A percentile compares a stretch with the other conserved stretches of the same genome.
Evolutionary conservation across 2,113 vertebrate species (phyloP).

Genomic region (Tapirus terrestris): DNA sequence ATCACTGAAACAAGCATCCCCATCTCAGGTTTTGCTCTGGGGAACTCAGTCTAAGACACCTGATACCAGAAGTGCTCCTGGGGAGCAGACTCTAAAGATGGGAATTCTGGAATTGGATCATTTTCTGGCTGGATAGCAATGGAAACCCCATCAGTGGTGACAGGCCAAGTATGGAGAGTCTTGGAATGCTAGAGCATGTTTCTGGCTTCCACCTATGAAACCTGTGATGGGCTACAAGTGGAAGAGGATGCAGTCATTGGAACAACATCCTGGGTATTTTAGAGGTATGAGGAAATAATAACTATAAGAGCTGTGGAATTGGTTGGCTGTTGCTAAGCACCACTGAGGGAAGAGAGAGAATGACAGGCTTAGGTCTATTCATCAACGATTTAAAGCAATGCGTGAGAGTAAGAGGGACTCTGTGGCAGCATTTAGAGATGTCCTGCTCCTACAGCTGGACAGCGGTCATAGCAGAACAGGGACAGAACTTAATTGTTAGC

Average conservation of each 20-base stretch:
- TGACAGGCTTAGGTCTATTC: not conserved
- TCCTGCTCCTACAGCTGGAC: not conserved
- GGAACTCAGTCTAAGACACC: not conserved
- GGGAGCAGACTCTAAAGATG: not conserved
- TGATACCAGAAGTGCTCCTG: not conserved
- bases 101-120: not conserved
- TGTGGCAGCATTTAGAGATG: not conserved
- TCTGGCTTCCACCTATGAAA: not conserved
- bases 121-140: not conserved
- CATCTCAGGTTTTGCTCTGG: not conserved
- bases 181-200: not conserved
- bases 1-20: not conserved
- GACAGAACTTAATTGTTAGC: not conserved
- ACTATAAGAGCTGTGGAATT: not conserved
- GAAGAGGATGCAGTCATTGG: not conserved
- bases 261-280: not conserved
- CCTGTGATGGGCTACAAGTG: not conserved
- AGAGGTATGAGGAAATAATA: not conserved
- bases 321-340: not conserved
- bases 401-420: not conserved
- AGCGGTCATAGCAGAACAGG: not conserved
- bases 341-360: not conserved
- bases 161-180: not conserved
- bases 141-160: not conserved
- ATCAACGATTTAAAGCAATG: slow-evolving; percentile 17